Evolutionary conservation across 2,113 vertebrate species (phyloP).

Genomic region (Fregata magnificens): DNA sequence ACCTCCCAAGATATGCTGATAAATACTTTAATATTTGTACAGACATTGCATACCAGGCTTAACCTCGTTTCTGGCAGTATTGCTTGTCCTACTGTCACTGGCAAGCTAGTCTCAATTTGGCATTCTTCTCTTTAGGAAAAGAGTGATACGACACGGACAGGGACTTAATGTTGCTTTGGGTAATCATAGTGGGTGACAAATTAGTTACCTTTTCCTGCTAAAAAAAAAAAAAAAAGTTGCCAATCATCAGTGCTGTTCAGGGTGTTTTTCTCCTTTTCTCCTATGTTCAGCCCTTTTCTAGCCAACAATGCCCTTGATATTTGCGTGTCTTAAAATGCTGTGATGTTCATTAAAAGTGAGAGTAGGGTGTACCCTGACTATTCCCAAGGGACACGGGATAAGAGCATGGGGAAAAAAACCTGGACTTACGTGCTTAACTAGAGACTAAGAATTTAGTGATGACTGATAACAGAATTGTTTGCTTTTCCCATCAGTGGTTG

Average conservation of each 20-base stretch:
- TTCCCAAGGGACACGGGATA: accelerated
- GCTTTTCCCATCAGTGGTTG: not conserved
- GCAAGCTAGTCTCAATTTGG: not conserved
- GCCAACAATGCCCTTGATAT: not conserved
- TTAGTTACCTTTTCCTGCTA: not conserved
- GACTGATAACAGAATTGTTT: not conserved
- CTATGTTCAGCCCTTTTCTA: not conserved
- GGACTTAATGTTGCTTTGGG: not conserved
- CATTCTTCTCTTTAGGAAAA: not conserved
- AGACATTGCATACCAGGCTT: not conserved
- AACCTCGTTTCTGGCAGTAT: not conserved
- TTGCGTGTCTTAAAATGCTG: not conserved
- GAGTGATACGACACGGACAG: not conserved
- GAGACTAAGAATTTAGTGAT: not conserved
- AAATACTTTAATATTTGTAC: not conserved
- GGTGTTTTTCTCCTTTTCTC: not conserved
- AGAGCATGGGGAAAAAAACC: not conserved
- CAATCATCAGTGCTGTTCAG: not conserved
- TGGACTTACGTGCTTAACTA: not conserved
- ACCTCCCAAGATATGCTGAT: not conserved
- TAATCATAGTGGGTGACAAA: not conserved
- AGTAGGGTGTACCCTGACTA: not conserved
- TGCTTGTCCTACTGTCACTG: not conserved
- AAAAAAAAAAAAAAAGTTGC: not conserved
- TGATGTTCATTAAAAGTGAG: not conserved